Conservation (phyloP, 2,797 vertebrate species). For the Phrynocephalus guinanensis region DNA sequence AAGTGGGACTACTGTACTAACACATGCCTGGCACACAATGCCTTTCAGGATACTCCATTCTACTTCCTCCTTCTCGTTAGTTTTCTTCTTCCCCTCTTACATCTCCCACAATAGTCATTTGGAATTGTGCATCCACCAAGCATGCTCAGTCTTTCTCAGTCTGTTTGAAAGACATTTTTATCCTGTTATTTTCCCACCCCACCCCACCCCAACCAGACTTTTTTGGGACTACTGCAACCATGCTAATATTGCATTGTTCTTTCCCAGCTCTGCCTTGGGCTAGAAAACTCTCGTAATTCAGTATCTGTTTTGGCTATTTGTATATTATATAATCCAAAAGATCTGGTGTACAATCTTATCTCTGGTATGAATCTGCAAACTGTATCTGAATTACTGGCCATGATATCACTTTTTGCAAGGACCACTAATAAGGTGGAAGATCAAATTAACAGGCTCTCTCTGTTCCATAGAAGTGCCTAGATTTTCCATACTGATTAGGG, state of each 20-base stretch:
- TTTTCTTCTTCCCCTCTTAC: neutral
- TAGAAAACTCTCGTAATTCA: neutral
- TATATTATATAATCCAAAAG: neutral
- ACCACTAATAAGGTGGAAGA: neutral
- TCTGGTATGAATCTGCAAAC: neutral
- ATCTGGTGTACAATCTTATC: neutral
- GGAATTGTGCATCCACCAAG: neutral
- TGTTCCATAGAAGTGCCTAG: neutral
- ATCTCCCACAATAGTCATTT: neutral
- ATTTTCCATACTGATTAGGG: constrained; percentile 15
- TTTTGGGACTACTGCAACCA: too few species aligned
- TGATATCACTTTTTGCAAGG: neutral
- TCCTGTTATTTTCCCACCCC: too few species aligned
- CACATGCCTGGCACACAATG: neutral
- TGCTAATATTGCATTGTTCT: neutral
- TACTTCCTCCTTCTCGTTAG: neutral
- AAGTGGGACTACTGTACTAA: neutral
- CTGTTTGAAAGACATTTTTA: neutral
- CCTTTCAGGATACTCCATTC: neutral
- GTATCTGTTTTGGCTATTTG: neutral
- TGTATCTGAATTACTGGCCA: neutral
- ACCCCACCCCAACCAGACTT: too few species aligned
- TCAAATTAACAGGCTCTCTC: neutral
- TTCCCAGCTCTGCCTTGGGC: neutral
- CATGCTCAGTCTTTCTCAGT: neutral